Conservation (phyloP, 2,113 vertebrate genomes). For the Ursus arctos region DNA sequence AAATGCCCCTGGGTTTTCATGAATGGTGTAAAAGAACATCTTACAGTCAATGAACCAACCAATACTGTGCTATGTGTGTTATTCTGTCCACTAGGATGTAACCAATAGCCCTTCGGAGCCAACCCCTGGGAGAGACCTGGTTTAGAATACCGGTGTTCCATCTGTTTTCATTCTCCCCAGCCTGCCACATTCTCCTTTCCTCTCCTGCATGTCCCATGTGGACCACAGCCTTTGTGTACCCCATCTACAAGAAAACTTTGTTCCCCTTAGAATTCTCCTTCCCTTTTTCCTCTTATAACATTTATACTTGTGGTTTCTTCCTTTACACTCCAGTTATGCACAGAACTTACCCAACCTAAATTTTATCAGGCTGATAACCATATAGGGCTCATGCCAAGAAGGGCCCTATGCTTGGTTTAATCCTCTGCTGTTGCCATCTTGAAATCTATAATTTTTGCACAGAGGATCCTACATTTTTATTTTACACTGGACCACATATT, state of each 20-base stretch:
- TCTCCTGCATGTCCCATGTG: fast-evolving
- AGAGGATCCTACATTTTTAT: neutral
- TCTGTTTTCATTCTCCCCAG: neutral
- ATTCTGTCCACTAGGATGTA: neutral
- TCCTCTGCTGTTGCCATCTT: neutral
- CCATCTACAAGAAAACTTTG: neutral
- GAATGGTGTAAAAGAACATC: neutral
- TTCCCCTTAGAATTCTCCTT: neutral
- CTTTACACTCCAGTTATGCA: neutral
- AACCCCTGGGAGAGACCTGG: neutral
- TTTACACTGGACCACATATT: neutral
- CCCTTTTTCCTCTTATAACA: neutral
- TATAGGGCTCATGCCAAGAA: neutral
- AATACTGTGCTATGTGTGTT: neutral
- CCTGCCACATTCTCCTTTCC: neutral
- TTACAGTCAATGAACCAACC: neutral
- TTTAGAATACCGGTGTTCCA: neutral
- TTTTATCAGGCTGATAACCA: neutral
- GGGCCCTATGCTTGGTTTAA: neutral
- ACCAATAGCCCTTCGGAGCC: too few relatives aligned
- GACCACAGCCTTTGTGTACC: neutral
- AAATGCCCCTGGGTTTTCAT: neutral
- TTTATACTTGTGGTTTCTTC: neutral
- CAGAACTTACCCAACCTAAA: neutral
- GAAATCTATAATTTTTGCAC: neutral